These are phyloP conservation scores for Boloria selene DNA, from an alignment of 2,888 invertebrate genomes.

Conservation along the genomic window DNA sequence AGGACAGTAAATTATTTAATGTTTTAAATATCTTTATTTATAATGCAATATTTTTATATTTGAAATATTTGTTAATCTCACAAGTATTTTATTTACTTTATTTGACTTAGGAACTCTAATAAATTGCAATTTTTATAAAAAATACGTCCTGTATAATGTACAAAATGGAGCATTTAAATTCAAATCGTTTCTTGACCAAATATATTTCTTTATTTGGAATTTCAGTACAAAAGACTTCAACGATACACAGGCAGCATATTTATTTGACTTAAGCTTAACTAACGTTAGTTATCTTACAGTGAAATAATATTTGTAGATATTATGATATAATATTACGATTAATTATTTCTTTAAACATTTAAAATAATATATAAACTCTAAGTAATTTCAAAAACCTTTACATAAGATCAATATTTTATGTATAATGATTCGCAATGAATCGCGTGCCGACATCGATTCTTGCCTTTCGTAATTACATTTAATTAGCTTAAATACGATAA, in stretches of 20 bases:
- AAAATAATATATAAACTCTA: background rate
- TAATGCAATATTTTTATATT: too few relatives aligned
- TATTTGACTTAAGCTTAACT: too few relatives aligned
- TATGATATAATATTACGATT: background rate
- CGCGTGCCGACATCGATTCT: conserved; percentile 50
- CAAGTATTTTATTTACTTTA: too few relatives aligned
- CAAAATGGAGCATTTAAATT: too few relatives aligned
- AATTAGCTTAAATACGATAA: conserved; percentile 58
- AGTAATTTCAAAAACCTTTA: background rate
- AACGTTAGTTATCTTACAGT: background rate
- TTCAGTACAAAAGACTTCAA: conserved; percentile 28
- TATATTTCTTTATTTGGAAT: background rate
- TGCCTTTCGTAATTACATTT: conserved; percentile 61
- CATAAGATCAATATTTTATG: conserved; percentile 19
- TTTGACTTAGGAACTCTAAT: too few relatives aligned
- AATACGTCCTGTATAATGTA: too few relatives aligned
- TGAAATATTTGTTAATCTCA: too few relatives aligned
- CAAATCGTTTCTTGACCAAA: background rate
- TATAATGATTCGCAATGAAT: conserved; percentile 20
- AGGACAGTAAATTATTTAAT: too few relatives aligned
- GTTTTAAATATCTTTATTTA: too few relatives aligned
- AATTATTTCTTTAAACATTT: background rate
- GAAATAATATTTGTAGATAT: background rate
- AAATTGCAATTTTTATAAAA: too few relatives aligned
- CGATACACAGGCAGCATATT: background rate